Conservation (phyloP, 2,113 vertebrate species). For the Vulpes ferrilata region DNA sequence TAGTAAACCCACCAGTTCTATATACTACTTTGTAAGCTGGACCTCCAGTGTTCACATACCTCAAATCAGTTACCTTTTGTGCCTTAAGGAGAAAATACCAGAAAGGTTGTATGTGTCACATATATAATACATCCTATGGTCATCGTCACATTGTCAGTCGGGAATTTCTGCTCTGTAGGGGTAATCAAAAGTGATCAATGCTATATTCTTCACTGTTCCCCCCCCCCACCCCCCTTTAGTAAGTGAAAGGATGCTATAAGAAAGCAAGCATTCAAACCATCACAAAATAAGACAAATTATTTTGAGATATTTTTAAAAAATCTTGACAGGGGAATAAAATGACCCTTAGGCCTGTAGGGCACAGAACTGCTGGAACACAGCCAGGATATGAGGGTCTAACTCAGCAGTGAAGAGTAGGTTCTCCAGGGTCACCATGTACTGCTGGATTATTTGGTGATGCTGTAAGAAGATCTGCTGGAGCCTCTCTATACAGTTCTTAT, state of each 20-base stretch:
- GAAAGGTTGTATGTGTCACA: conserved; percentile 76
- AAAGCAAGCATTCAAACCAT: conserved; percentile 83
- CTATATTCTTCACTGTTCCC: background rate
- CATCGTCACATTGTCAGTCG: conserved; percentile 65
- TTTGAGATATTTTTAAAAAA: conserved; percentile 71
- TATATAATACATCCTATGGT: conserved; percentile 63
- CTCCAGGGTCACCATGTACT: conserved; percentile 99
- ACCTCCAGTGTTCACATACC: conserved; percentile 72
- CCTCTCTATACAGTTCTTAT: too few species aligned
- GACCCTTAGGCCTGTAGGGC: conserved; percentile 94
- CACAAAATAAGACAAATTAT: conserved; percentile 83
- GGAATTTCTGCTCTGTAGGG: conserved; percentile 60
- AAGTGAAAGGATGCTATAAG: conserved; percentile 80
- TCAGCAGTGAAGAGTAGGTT: conserved; percentile 99
- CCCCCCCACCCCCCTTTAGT: conserved; percentile 50
- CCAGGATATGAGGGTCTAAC: conserved; percentile 97
- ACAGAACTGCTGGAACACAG: conserved; percentile 99
- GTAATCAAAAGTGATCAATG: conserved; percentile 66
- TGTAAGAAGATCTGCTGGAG: conserved; percentile 72
- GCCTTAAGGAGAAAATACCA: conserved; percentile 66
- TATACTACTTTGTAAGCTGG: conserved; percentile 74
- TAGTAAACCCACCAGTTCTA: conserved; percentile 68
- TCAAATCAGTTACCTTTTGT: conserved; percentile 64
- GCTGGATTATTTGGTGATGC: conserved; percentile 98
- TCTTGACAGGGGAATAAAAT: conserved; percentile 15